Evolutionary conservation across 2,113 vertebrate species (phyloP).

Genomic region (Seriola dumerili): DNA sequence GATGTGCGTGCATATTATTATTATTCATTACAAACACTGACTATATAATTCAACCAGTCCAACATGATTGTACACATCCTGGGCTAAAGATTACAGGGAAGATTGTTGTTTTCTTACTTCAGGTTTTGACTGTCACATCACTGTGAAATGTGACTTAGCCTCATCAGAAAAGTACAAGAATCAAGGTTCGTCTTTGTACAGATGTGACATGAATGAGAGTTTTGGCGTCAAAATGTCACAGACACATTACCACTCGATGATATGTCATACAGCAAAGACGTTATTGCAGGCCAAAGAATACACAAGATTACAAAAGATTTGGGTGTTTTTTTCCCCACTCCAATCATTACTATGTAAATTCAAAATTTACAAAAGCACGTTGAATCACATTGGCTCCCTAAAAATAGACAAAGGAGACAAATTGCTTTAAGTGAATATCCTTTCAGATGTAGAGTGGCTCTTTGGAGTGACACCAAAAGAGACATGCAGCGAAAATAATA

Average conservation of each 20-base stretch:
- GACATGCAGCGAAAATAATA: conserved; percentile 73
- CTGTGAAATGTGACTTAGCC: conserved; percentile 57
- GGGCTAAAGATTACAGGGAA: conserved; percentile 45
- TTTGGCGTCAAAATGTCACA: conserved; percentile 65
- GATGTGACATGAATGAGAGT: conserved; percentile 45
- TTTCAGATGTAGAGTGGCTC: conserved; percentile 64
- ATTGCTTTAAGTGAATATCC: conserved; percentile 68
- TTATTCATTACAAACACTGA: conserved; percentile 74
- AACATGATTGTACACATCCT: conserved; percentile 61
- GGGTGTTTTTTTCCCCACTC: conserved; percentile 12
- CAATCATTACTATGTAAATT: conserved; percentile 69
- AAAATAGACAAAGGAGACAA: conserved; percentile 80
- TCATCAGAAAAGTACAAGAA: conserved; percentile 47
- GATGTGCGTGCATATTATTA: conserved; percentile 67
- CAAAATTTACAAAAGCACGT: conserved; percentile 66
- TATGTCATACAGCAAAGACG: conserved; percentile 67
- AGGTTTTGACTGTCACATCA: conserved; percentile 53
- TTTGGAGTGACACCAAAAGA: conserved; percentile 78
- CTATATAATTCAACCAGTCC: conserved; percentile 60
- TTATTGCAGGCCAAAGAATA: conserved; percentile 75
- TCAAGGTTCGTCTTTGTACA: conserved; percentile 25
- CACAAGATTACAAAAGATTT: conserved; percentile 70
- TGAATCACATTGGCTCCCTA: conserved; percentile 64
- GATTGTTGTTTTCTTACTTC: conserved; percentile 46
- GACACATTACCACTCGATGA: conserved; percentile 62